Percentiles rank a stretch among this genome's conserved stretches.
These are phyloP conservation scores for Lycaena phlaeas DNA, from an alignment of 2,888 invertebrate species.

Conservation along the genomic window DNA sequence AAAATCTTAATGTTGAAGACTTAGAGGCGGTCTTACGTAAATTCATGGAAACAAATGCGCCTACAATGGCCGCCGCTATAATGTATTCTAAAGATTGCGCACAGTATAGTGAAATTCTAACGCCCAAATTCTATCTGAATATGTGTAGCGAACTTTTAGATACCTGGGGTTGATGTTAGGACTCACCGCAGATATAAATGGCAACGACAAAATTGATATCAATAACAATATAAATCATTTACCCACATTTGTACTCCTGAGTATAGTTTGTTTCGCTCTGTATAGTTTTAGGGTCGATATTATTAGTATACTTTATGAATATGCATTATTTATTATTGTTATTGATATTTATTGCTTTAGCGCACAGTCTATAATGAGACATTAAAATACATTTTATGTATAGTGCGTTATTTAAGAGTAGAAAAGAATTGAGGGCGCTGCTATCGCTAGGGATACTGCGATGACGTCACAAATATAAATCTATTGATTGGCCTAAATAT, in stretches of 20 bases:
- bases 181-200: background rate
- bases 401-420: too few species aligned
- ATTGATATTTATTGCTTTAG: too few species aligned
- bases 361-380: too few species aligned
- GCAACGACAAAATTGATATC: background rate
- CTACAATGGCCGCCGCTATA: slow-evolving; percentile 59
- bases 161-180: slow-evolving; percentile 46
- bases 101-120: slow-evolving; percentile 55
- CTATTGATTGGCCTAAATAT: too few species aligned
- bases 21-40: slow-evolving; percentile 71
- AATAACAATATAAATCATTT: background rate
- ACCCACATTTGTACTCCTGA: too few species aligned
- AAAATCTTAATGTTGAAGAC: slow-evolving; percentile 50
- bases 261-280: too few species aligned
- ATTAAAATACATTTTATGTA: too few species aligned
- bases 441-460: too few species aligned
- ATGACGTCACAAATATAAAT: too few species aligned
- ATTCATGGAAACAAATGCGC: slow-evolving; percentile 63
- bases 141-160: slow-evolving; percentile 62
- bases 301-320: background rate
- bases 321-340: background rate
- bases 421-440: too few species aligned
- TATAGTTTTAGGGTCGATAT: too few species aligned
- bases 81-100: slow-evolving; percentile 61
- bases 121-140: slow-evolving; percentile 60